Base-by-base conservation (phyloP, 2,797 vertebrate species). In the Micrastur ruficollis region DNA sequence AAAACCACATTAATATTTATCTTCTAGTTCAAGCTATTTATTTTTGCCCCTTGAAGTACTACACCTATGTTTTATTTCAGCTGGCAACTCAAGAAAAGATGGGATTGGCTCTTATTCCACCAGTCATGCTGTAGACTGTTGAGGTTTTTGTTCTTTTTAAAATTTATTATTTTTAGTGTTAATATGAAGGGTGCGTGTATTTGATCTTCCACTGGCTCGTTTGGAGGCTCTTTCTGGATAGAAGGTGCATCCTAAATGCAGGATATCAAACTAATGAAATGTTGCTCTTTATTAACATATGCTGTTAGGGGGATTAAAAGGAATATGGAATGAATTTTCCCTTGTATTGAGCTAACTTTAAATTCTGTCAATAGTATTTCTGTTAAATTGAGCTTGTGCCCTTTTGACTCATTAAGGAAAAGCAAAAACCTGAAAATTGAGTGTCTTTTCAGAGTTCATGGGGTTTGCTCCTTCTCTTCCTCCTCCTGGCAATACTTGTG, bases 1-100 rank as follows among this genome's bases (percentile, higher is more conserved):
- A 91, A 96, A 95, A 61, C 14, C 66, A 58, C 73, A 95, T 95
- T 79, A 96, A 96, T 97, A 97, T 96, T 96, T 86, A 94, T 95
- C 53, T 89, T 82, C 27, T 61, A n/a, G 89, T 95, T 94, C 61
- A 75, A 90, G 74, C 85, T 93, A 91, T 89, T 96, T 95, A 87
- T 97, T 97, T 86, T 78, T 84, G 6, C 80, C 94, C 56, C 91
- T 95, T 96, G 89, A 95, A 94, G 91, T 93, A 88, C 93, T 74
- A 58, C 53, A 90, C 81, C 53, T 86, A 55, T 82, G 62, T 46
- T 95, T 90, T 68, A 56, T 83, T 95, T 94, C 55, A 67, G 38
- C 38, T 92, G 84, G 65, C 76, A 92, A 14, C 72, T 95, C 52
- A 65, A 52, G 58, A 67, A 63, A 58, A 1, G 5, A 50, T 68